Base-by-base conservation (phyloP, 64 coral and sea anemone species). In the Montipora efflorescens region DNA sequence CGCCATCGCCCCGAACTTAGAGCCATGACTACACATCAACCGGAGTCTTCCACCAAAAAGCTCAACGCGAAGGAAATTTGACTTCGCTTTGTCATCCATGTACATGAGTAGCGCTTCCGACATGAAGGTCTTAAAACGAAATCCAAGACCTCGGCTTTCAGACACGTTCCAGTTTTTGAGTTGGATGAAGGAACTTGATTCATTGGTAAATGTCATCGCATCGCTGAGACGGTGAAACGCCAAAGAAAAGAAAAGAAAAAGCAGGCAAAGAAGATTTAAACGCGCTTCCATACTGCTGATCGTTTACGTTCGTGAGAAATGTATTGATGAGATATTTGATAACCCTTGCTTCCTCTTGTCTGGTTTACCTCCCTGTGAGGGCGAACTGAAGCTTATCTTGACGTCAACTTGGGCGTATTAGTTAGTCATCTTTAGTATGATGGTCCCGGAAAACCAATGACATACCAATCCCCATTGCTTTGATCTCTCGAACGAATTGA, bases 61-160 rank as follows among this genome's bases (percentile, higher is more conserved):
- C 71, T 86, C 82, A 72, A 86, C 62, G n/a, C 82, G 82, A 43
- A 86, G 48, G 66, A 86, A 86, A 86, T 86, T 86, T 20, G 82
- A 70, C 8, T 86, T 67, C 19, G 62, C 82, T 71, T 49, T 45
- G n/a, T 86, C 82, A 9, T 86, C 82, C 62, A 86, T 86, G 66
- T 86, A 86, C 64, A 86, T 4, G 3, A 86, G 82, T 5, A 86
- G 47, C 64, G 82, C 82, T 21, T 86, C 46, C 16, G 82, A 47
- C 8, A 86, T 66, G 18, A 86, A 71, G 5, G 82, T 86, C 20
- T 86, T 86, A 43, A 86, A 86, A 8, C 82, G 82, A 86, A 86
- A 86, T 86, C 64, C 45, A 49, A 86, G 82, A 16, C 61, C 44
- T 14, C 59, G 36, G 10, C 25, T 71, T 22, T 71, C 82, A 9